Base-by-base conservation (phyloP, 2,888 invertebrate genomes). In the Callyntrura sp. region DNA sequence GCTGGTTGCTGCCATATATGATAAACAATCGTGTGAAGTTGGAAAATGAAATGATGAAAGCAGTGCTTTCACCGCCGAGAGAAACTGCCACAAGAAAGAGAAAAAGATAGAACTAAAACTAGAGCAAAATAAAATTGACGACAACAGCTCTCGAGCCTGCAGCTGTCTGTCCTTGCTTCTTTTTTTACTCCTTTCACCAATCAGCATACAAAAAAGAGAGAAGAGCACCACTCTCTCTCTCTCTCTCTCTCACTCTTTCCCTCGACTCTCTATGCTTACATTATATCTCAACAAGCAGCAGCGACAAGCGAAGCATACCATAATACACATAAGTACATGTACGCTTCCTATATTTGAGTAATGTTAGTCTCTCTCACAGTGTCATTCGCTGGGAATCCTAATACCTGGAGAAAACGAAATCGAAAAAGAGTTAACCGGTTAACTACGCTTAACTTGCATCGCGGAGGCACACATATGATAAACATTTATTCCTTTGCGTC, bases 381-480 rank as follows among this genome's bases (percentile, higher is more conserved):
- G 88, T 83, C 88, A 88, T 23, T 82, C 88, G 48, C 60, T 88
- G 88, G 60, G 62, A 82, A 88, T 83, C 76, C 82, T 70, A 62
- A 76, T 88, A 88, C 88, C 88, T 88, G 88, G 62, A 88, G 70
- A 76, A 82, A 88, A 76, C 82, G 83, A 35, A 88, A 88, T 88
- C 88, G 83, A 83, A 88, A 88, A 88, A 83, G 76, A 83, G 82
- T 88, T 88, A 88, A 88, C 88, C 88, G 88, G 88, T 76, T 88
- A 88, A 88, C 82, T 76, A 81, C 65, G 57, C 73, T 87, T 81
- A 73, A 81, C 87, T 73, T 73, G 25, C 65, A 76, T 62, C 57
- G 82, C 57, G 82, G 57, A 88, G 73, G 88, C 82, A 88, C 62
- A 76, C 88, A 88, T 88, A 48, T 60, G 88, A 83, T 88, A 88